These are phyloP conservation scores for Hydrocynus forskahlii DNA, from an alignment of 2,797 vertebrate species.

Conservation along the genomic window DNA sequence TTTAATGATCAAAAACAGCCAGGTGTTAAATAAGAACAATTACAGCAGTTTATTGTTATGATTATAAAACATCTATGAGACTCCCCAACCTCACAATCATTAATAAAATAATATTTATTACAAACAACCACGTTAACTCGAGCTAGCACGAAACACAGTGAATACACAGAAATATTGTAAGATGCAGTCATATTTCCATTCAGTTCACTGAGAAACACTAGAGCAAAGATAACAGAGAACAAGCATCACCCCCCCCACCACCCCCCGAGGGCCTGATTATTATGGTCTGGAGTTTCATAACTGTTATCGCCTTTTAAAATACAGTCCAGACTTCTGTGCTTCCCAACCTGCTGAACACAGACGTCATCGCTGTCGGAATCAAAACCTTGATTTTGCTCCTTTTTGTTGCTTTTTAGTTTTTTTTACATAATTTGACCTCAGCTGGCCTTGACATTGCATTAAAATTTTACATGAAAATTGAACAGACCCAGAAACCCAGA, in stretches of 20 bases:
- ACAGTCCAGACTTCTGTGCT: too few relatives aligned
- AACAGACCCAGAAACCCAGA: too few relatives aligned
- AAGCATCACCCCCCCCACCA: too few relatives aligned
- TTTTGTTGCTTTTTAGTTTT: too few relatives aligned
- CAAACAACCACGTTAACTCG: slow-evolving; percentile 60
- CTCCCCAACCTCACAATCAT: slow-evolving; percentile 53
- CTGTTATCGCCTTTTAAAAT: too few relatives aligned
- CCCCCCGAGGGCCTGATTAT: too few relatives aligned
- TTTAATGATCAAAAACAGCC: slow-evolving; percentile 12
- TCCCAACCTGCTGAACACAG: background rate
- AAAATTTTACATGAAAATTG: too few relatives aligned
- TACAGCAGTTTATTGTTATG: slow-evolving; percentile 63
- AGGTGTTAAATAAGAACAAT: slow-evolving; percentile 52
- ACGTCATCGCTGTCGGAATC: too few relatives aligned
- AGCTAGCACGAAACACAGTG: slow-evolving; percentile 55
- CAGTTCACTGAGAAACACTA: slow-evolving; percentile 53
- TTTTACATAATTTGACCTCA: too few relatives aligned
- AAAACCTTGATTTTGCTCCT: too few relatives aligned
- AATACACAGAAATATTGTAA: slow-evolving; percentile 58
- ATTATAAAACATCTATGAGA: slow-evolving; percentile 62
- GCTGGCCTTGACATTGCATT: too few relatives aligned
- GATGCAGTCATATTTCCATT: slow-evolving; percentile 52
- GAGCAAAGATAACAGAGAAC: slow-evolving; percentile 50
- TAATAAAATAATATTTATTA: slow-evolving; percentile 66
- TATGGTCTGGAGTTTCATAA: too few relatives aligned